Percentiles rank a stretch among this genome's conserved stretches.
Conservation (phyloP, 2,113 vertebrate species). For the Neotragus pygmaeus region DNA sequence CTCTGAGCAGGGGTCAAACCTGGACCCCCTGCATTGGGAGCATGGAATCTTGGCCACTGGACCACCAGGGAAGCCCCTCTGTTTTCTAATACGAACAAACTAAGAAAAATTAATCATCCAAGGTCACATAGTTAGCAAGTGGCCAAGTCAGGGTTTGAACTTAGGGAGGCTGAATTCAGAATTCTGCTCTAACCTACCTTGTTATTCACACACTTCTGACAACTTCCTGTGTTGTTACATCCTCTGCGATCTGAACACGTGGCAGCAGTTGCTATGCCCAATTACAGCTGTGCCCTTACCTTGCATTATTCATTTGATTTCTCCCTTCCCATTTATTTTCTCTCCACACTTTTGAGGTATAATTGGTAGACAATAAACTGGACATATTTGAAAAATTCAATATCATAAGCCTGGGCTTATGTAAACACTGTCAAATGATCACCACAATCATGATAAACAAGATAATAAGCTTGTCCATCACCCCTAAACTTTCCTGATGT, state of each 20-base stretch:
- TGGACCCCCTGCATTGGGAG: not conserved
- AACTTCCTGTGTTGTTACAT: rapidly evolving
- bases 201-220: not conserved
- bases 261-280: too few species aligned
- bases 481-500: not conserved
- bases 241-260: not conserved
- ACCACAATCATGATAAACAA: not conserved
- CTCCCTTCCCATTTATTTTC: not conserved
- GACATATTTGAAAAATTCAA: not conserved
- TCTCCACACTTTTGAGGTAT: not conserved
- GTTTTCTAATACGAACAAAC: not conserved
- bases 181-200: not conserved
- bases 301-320: not conserved
- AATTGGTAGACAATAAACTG: not conserved
- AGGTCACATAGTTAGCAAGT: not conserved
- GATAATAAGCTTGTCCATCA: not conserved
- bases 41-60: not conserved
- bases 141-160: not conserved
- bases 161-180: not conserved
- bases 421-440: not conserved
- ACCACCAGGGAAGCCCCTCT: not conserved
- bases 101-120: not conserved
- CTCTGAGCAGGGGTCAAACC: not conserved
- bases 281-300: rapidly evolving
- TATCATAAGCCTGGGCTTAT: not conserved